phyloP scores from a whole-genome alignment of 64 coral and sea anemone species.

The Astreopora myriophthalma region DNA sequence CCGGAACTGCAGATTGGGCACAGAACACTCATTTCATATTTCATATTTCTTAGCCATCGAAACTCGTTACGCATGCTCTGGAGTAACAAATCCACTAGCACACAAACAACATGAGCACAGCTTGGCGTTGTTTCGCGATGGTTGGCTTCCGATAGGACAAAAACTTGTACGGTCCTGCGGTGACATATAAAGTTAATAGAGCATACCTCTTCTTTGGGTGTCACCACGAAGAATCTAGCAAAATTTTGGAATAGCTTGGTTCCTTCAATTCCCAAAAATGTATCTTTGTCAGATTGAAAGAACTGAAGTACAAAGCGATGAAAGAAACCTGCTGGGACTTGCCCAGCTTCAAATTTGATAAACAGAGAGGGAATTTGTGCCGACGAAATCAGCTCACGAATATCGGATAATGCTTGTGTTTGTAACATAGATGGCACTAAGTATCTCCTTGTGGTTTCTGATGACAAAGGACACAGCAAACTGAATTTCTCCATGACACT shows the following conservation, averaged over 20 bases:
- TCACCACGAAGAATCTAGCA: not conserved
- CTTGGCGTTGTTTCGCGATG: no score
- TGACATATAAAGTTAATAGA: not conserved
- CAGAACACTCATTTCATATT: not conserved
- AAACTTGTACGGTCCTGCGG: not conserved
- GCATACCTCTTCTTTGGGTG: not conserved
- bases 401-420: not conserved
- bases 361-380: not conserved
- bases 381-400: not conserved
- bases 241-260: not conserved
- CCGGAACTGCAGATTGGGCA: not conserved
- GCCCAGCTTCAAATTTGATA: not conserved
- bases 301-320: not conserved
- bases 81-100: not conserved
- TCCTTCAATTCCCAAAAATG: not conserved
- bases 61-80: not conserved
- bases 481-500: slow-evolving; percentile 75
- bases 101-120: not conserved
- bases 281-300: not conserved
- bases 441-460: not conserved
- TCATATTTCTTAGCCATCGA: not conserved
- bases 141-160: no score
- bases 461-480: slow-evolving; percentile 21
- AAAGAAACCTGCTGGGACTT: not conserved
- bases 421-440: slow-evolving; percentile 66